A percentile compares a stretch with the other conserved stretches of the same genome.
Conservation (phyloP, 92 coral and sea anemone species). For the Actinostola sp. region DNA sequence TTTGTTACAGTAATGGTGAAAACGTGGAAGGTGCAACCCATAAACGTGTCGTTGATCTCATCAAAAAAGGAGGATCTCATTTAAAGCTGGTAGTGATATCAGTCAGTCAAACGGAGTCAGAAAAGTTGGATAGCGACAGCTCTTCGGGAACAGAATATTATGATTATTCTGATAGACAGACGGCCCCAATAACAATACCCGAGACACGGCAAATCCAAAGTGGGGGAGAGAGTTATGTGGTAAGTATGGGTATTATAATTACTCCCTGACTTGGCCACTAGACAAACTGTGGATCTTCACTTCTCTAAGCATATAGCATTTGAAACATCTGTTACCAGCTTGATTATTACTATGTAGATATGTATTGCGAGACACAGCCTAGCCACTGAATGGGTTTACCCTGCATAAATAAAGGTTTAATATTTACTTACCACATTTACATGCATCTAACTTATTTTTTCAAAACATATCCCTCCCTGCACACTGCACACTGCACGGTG, state of each 20-base stretch:
- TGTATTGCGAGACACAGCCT: too few relatives aligned
- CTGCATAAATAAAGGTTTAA: too few relatives aligned
- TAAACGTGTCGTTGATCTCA: constrained; percentile 88
- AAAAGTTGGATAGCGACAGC: constrained; percentile 92
- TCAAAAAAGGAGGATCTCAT: constrained; percentile 79
- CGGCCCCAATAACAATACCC: constrained; percentile 80
- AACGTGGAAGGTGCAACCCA: constrained; percentile 99
- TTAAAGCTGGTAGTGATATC: constrained; percentile 88
- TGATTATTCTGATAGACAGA: constrained; percentile 87
- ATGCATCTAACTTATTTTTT: too few relatives aligned
- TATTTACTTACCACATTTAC: too few relatives aligned
- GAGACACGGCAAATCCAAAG: constrained; percentile 88
- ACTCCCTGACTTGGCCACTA: background rate
- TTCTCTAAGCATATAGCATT: too few relatives aligned
- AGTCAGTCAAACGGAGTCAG: constrained; percentile 82
- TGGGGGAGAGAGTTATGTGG: constrained; percentile 86
- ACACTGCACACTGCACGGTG: too few relatives aligned
- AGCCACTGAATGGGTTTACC: too few relatives aligned
- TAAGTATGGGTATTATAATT: constrained; percentile 25
- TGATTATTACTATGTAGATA: too few relatives aligned
- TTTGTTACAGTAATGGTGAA: constrained; percentile 78
- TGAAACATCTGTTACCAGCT: too few relatives aligned
- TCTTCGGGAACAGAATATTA: constrained; percentile 89
- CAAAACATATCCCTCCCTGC: too few relatives aligned
- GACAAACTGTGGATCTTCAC: too few relatives aligned